A percentile compares a stretch with the other conserved stretches of the same genome.
phyloP scores from a whole-genome alignment of 2,113 vertebrate species.

The Arizona elegans region DNA sequence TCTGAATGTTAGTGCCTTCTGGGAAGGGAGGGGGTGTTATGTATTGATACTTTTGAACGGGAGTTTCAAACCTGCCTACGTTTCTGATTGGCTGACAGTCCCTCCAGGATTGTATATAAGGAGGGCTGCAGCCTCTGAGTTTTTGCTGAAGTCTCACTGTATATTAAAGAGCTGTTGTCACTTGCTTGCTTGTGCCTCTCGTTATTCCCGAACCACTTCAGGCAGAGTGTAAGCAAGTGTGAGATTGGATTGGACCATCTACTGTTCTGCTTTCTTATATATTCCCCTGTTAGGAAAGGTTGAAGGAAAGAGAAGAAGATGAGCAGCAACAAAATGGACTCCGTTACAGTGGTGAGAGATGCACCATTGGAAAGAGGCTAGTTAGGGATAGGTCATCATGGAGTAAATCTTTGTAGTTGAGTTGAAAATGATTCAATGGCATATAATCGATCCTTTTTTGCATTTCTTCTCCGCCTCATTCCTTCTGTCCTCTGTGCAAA shows the following conservation, averaged over 20 bases:
- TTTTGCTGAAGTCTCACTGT: too few species aligned
- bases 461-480: neutral
- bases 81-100: too few species aligned
- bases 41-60: too few species aligned
- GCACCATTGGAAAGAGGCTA: neutral
- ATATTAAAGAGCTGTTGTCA: too few species aligned
- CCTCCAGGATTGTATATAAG: too few species aligned
- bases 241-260: neutral
- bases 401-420: neutral
- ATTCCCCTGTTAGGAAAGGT: neutral
- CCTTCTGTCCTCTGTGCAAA: neutral
- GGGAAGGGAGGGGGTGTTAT: too few species aligned
- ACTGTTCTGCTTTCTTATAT: neutral
- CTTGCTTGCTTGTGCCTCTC: too few species aligned
- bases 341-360: neutral
- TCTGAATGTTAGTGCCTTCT: too few species aligned
- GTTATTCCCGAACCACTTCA: too few species aligned
- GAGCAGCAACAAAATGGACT: neutral
- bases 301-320: neutral
- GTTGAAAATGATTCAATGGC: neutral
- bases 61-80: too few species aligned
- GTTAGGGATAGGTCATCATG: neutral
- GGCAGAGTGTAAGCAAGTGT: neutral
- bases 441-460: neutral
- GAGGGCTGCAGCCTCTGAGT: too few species aligned